Evolutionary conservation across 1,140 invertebrate species (phyloP).

Genomic region (Calephelis nemesis): DNA sequence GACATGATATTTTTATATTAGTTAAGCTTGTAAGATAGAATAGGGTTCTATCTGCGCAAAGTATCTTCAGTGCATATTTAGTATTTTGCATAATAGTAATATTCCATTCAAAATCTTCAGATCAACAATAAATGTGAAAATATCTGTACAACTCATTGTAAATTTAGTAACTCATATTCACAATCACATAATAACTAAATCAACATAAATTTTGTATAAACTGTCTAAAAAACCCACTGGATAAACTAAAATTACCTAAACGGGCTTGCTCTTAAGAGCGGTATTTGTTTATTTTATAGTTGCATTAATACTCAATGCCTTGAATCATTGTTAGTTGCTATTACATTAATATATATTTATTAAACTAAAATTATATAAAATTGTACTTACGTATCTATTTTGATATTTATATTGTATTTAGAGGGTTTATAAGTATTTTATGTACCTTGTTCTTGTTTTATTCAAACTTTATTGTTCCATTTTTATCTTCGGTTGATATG

Average conservation of each 20-base stretch:
- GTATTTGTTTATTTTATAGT: slow-evolving; percentile 19
- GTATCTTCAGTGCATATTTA: too few relatives aligned
- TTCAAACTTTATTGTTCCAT: slow-evolving; percentile 33
- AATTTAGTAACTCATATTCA: too few relatives aligned
- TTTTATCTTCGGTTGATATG: slow-evolving; percentile 33
- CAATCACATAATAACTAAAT: background rate
- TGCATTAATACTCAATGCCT: slow-evolving; percentile 38
- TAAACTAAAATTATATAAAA: slow-evolving; percentile 41
- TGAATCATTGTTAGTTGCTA: slow-evolving; percentile 37
- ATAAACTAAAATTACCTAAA: slow-evolving; percentile 20
- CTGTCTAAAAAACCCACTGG: background rate
- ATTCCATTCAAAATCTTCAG: too few relatives aligned
- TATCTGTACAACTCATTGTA: too few relatives aligned
- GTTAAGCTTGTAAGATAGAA: too few relatives aligned
- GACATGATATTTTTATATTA: too few relatives aligned
- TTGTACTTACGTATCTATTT: slow-evolving; percentile 44
- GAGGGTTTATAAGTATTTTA: slow-evolving; percentile 46
- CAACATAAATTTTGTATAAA: background rate
- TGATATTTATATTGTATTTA: slow-evolving; percentile 45
- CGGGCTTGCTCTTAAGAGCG: slow-evolving; percentile 6
- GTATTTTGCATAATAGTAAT: too few relatives aligned
- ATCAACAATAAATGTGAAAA: too few relatives aligned
- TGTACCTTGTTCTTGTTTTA: slow-evolving; percentile 39
- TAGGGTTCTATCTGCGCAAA: too few relatives aligned
- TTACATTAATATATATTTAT: slow-evolving; percentile 39